A percentile compares a stretch with the other conserved stretches of the same genome.
Conservation (phyloP, 2,888 invertebrate genomes). For the Iphiclides podalirius region DNA sequence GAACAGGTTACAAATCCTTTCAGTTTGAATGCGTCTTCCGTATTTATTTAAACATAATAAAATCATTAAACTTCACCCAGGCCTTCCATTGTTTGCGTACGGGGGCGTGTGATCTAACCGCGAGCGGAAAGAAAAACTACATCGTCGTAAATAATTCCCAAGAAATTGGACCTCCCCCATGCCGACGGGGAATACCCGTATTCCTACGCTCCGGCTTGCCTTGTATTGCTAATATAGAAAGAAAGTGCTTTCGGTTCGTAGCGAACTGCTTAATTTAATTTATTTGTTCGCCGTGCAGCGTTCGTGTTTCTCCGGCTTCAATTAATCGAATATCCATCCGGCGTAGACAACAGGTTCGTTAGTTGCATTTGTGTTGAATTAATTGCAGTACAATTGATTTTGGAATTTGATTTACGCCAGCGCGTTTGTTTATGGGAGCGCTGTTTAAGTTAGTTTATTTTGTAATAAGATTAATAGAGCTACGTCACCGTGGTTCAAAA, state of each 20-base stretch:
- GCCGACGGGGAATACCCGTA: no score
- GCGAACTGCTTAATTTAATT: constrained; percentile 48
- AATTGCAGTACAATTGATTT: constrained; percentile 20
- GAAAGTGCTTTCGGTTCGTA: constrained; percentile 48
- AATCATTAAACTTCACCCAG: constrained; percentile 5
- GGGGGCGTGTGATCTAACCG: background rate
- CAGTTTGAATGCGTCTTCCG: no score
- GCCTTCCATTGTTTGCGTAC: constrained; percentile 3
- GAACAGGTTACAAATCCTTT: no score
- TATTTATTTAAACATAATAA: background rate
- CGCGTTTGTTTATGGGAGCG: constrained; percentile 24
- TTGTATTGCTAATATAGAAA: constrained; percentile 48
- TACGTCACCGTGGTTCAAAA: no score
- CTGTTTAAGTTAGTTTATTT: background rate
- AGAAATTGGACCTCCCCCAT: constrained; percentile 63
- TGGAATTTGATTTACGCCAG: constrained; percentile 14
- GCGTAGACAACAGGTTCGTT: constrained; percentile 19
- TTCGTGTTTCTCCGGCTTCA: constrained; percentile 15
- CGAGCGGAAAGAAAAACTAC: constrained; percentile 26
- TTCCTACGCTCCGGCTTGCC: constrained; percentile 45
- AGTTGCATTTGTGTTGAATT: constrained; percentile 17
- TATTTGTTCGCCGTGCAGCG: constrained; percentile 31
- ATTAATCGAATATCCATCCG: constrained; percentile 23
- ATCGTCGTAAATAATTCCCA: constrained; percentile 53
- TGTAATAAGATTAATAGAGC: background rate